Percentiles rank a stretch among this genome's conserved stretches.
phyloP scores from a whole-genome alignment of 1,140 invertebrate genomes.

The Pomacea maculata region DNA sequence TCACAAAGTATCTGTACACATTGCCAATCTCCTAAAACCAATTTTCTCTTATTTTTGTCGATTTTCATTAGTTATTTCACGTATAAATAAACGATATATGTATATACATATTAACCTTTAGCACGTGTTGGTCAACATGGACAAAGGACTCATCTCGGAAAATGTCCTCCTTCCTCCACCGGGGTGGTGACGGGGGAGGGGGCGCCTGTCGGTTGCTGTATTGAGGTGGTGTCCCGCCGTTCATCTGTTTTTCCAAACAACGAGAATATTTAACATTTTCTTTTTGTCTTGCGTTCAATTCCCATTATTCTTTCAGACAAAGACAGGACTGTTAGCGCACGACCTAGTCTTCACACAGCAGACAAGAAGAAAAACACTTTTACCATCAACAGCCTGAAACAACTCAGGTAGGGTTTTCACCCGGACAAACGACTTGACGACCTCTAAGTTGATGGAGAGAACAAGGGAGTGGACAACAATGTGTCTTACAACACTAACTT shows the following conservation, averaged over 20 bases:
- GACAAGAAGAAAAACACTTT: background rate
- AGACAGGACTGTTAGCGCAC: background rate
- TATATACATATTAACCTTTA: conserved; percentile 49
- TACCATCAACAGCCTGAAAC: background rate
- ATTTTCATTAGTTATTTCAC: background rate
- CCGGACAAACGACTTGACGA: too few species aligned
- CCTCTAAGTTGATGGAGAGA: too few species aligned
- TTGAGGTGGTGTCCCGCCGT: conserved; percentile 1
- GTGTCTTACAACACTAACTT: too few species aligned
- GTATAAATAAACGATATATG: too few species aligned
- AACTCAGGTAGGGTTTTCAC: background rate
- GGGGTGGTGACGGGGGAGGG: conserved; percentile 49
- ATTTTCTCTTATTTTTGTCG: background rate
- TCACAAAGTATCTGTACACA: background rate
- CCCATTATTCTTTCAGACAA: background rate
- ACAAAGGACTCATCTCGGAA: conserved; percentile 43
- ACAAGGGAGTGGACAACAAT: too few species aligned
- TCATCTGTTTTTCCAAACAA: background rate
- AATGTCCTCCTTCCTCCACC: conserved; percentile 42
- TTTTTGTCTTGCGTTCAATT: too few species aligned
- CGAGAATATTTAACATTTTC: background rate
- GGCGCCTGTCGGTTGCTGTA: conserved; percentile 38
- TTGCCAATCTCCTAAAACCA: background rate
- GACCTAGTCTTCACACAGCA: background rate
- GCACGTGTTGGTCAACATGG: conserved; percentile 48